Conservation (phyloP, 2,113 vertebrate species). For the Xenotilapia longispinis region DNA sequence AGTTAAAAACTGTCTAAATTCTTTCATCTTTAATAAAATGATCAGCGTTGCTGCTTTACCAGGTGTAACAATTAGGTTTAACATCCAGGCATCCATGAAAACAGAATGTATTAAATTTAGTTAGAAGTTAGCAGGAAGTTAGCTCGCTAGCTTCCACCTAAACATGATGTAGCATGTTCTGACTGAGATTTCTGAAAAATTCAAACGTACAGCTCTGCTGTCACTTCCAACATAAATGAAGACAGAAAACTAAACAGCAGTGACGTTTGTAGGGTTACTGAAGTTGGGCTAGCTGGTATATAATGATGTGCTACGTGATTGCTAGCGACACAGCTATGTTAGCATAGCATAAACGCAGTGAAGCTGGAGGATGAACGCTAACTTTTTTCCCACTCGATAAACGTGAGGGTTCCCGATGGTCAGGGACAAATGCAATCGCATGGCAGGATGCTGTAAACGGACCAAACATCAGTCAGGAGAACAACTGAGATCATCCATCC, state of each 20-base stretch:
- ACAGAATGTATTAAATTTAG: accelerated
- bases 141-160: accelerated
- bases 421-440: accelerated
- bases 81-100: no score
- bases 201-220: accelerated
- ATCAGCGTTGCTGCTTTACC: no score
- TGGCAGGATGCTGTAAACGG: neutral
- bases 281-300: accelerated
- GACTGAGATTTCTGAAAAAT: no score
- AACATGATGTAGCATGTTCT: accelerated
- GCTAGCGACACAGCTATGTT: accelerated
- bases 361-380: neutral
- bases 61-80: no score
- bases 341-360: accelerated
- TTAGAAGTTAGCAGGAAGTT: no score
- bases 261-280: accelerated
- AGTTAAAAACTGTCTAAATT: no score
- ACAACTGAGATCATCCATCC: accelerated
- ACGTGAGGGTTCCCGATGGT: accelerated
- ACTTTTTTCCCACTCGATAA: accelerated
- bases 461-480: neutral
- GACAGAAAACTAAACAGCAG: neutral
- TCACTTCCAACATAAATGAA: no score
- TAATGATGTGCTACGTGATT: accelerated
- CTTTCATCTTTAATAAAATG: no score